Conservation (phyloP, 2,797 vertebrate species). For the Helarctos malayanus region DNA sequence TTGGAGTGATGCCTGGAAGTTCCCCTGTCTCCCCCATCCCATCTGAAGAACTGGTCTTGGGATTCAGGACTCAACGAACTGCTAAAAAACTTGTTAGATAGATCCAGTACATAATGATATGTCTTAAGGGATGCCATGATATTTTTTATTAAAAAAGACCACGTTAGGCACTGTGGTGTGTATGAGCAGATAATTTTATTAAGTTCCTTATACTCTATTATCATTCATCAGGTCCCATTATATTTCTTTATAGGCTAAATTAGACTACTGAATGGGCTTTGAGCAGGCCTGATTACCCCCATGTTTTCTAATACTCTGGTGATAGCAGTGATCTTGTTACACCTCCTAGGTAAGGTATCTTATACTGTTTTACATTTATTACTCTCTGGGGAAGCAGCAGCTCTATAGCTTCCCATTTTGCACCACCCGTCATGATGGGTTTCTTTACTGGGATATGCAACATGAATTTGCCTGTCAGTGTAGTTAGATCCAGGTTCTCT, state of each 20-base stretch:
- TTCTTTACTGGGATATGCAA: background rate
- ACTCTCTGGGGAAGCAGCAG: background rate
- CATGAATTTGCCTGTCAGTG: background rate
- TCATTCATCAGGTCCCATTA: background rate
- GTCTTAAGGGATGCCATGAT: background rate
- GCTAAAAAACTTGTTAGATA: background rate
- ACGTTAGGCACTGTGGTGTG: background rate
- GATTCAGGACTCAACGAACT: background rate
- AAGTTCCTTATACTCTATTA: background rate
- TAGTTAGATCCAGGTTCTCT: background rate
- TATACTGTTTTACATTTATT: background rate
- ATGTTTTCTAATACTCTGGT: background rate
- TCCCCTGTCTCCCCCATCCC: background rate
- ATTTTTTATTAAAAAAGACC: background rate
- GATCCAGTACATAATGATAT: background rate
- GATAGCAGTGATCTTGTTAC: background rate
- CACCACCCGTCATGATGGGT: background rate
- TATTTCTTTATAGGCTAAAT: background rate
- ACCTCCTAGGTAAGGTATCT: background rate
- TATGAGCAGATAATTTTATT: background rate
- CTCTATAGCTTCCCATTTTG: background rate
- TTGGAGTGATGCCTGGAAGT: background rate
- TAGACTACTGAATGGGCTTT: background rate
- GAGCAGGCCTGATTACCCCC: background rate
- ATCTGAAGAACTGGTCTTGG: background rate